phyloP scores from a whole-genome alignment of 2,113 vertebrate species.

The Meriones unguiculatus region DNA sequence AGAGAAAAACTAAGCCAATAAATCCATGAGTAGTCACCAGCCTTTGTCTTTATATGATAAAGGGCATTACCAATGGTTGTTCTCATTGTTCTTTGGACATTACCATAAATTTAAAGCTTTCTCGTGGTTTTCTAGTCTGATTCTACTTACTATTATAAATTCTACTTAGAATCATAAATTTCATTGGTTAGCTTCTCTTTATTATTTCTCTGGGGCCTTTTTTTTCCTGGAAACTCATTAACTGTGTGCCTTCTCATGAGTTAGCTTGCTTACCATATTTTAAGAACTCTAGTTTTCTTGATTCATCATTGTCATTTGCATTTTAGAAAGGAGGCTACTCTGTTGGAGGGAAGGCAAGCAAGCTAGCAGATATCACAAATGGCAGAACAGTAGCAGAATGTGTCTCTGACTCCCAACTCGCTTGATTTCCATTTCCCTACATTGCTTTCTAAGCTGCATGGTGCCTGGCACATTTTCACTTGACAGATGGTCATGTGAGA shows the following conservation, averaged over 20 bases:
- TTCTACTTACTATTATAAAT: neutral
- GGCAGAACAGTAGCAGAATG: neutral
- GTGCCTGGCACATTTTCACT: constrained; percentile 53
- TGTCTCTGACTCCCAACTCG: neutral
- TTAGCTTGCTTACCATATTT: neutral
- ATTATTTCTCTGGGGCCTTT: neutral
- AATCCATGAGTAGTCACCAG: neutral
- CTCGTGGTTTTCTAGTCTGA: accelerated
- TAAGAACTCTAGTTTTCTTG: neutral
- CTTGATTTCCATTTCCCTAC: neutral
- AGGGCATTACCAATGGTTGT: accelerated
- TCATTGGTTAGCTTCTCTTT: no score
- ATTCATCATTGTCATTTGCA: neutral
- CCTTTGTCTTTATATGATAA: neutral
- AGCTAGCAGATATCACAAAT: neutral
- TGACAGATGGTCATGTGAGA: constrained; percentile 65
- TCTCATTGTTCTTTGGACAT: neutral
- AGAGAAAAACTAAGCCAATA: neutral
- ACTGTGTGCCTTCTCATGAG: neutral
- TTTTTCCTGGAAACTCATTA: neutral
- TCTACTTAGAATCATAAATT: neutral
- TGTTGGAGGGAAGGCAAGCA: neutral
- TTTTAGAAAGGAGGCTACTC: neutral
- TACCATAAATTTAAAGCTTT: neutral
- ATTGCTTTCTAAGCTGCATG: constrained; percentile 22